A percentile compares a stretch with the other conserved stretches of the same genome.
Conservation (phyloP, 2,888 invertebrate genomes). For the Neocrepidodera transversa region DNA sequence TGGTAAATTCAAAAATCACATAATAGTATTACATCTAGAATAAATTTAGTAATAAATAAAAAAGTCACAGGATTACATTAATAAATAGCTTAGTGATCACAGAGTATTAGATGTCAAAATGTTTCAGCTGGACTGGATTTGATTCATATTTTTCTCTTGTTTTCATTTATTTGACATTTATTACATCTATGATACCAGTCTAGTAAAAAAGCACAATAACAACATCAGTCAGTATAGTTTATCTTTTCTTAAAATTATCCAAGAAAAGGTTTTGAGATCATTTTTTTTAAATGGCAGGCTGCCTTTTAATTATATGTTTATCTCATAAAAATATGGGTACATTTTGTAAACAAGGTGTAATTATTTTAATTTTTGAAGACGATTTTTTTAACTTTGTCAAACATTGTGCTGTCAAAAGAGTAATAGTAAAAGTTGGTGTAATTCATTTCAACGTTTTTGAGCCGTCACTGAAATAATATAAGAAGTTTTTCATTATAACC, state of each 20-base stretch:
- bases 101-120: not conserved
- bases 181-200: not conserved
- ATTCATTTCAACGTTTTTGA: too few relatives aligned
- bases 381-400: too few relatives aligned
- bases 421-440: too few relatives aligned
- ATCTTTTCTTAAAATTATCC: conserved; percentile 1
- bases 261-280: conserved; percentile 10
- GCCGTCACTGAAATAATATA: too few relatives aligned
- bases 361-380: too few relatives aligned
- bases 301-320: not conserved
- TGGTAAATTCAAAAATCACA: conserved; percentile 25
- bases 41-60: conserved; percentile 9
- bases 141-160: not conserved
- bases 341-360: not conserved
- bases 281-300: conserved; percentile 1
- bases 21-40: conserved; percentile 21
- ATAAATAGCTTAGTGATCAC: not conserved
- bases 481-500: too few relatives aligned
- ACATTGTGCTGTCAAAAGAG: too few relatives aligned
- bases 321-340: not conserved
- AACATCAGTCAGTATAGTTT: conserved; percentile 25
- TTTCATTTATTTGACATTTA: not conserved
- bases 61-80: conserved; percentile 13
- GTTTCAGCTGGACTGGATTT: not conserved
- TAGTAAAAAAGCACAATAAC: conserved; percentile 21